Evolutionary conservation across 2,113 vertebrate genomes (phyloP), one percentile per base, ranked within the genome.

Genomic region (Ahaetulla prasina): DNA sequence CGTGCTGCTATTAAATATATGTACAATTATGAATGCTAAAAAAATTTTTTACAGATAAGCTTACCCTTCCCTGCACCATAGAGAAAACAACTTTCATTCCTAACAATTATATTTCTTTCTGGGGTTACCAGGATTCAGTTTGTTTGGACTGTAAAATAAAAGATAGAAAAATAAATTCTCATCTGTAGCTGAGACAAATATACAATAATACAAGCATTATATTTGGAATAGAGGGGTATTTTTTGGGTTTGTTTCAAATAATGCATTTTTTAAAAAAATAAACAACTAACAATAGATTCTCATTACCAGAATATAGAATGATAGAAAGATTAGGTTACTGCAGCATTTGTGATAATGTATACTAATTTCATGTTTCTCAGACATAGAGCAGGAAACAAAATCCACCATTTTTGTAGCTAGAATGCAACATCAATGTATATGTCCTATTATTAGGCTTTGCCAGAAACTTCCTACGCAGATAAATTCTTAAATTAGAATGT

Each of bases 371-470:
- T 52, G 85, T 49, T 91, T 85, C 92, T 92, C 30, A 52, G 90
- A 25, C 85, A 91, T 54, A 92, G 92, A 92, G 23, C 12, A 87
- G 93, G 25, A 45, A 85, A 92, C 35, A 93, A 93, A 94, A 90
- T 39, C 68, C 25, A 54, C 6, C 47, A 43, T n/a, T n/a, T 84
- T 60, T n/a, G 1, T 49, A 55, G 3, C 0, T 57, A 85, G 45
- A 91, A 94, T 93, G 30, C 2, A 47, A 1, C 54, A 87, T 90
- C 85, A 91, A 14, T 30, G 47, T 47, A 57, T 49, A 92, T 45
- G 18, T 35, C 30, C 11, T 43, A 39, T 14, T 91, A 43, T 25
- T 9, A 91, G 91, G 60, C n/a, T 88, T 2, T 50, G 12, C 0
- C 0, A 60, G 57, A 96, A 91, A 92, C 49, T 35, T 57, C 88